Percentiles rank a stretch among this genome's conserved stretches.
phyloP scores from a whole-genome alignment of 2,888 invertebrate species.

The Elegia similella region DNA sequence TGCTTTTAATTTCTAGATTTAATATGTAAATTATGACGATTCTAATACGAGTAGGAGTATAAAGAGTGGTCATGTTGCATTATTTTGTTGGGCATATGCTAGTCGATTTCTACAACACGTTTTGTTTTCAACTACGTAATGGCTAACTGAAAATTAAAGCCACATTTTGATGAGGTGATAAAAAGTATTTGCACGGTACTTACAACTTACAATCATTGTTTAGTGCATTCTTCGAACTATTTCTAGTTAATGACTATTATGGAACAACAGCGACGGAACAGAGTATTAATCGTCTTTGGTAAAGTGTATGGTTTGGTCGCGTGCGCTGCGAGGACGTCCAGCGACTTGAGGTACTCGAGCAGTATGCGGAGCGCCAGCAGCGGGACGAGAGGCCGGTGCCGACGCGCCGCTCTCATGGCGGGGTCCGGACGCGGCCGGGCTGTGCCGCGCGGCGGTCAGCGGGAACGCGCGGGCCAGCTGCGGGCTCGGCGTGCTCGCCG shows the following conservation, averaged over 20 bases:
- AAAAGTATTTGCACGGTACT: slow-evolving; percentile 41
- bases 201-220: slow-evolving; percentile 51
- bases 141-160: not conserved
- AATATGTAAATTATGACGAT: slow-evolving; percentile 49
- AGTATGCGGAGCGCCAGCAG: slow-evolving; percentile 64
- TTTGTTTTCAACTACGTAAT: not conserved
- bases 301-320: slow-evolving; percentile 27
- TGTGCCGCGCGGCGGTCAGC: slow-evolving; percentile 33
- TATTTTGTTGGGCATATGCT: not conserved
- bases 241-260: slow-evolving; percentile 27
- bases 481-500: slow-evolving; percentile 50
- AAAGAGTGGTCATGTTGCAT: not conserved
- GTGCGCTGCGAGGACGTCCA: slow-evolving; percentile 45
- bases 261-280: slow-evolving; percentile 36
- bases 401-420: slow-evolving; percentile 49
- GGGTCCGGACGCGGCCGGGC: slow-evolving; percentile 32
- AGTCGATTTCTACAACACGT: not conserved
- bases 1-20: slow-evolving; percentile 72
- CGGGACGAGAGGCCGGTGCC: slow-evolving; percentile 58
- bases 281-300: slow-evolving; percentile 42
- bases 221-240: slow-evolving; percentile 49
- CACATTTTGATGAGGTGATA: slow-evolving; percentile 10
- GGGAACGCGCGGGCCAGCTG: slow-evolving; percentile 31
- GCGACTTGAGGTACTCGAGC: slow-evolving; percentile 69
- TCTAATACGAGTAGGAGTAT: not conserved